These are phyloP conservation scores for Cyanoramphus novaezelandiae DNA, from an alignment of 2,113 vertebrate species.

Conservation along the genomic window DNA sequence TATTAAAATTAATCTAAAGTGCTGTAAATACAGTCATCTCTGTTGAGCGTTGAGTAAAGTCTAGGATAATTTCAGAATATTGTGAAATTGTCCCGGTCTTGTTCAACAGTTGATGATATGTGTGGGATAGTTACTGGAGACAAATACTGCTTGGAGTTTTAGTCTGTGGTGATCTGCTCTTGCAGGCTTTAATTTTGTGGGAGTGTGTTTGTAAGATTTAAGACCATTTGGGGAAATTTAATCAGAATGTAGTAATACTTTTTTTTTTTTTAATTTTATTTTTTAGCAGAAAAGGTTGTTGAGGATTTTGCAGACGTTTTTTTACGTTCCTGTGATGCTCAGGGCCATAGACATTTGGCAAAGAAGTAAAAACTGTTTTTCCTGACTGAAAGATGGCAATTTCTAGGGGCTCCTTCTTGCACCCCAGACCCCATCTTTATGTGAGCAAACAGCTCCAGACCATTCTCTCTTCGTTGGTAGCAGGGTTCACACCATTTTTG, in stretches of 20 bases:
- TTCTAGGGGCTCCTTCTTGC: background rate
- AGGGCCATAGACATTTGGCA: accelerated
- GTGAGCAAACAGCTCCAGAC: background rate
- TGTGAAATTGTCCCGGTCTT: background rate
- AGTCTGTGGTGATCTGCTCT: background rate
- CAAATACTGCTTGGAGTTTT: background rate
- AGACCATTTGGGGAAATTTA: background rate
- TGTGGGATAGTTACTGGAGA: background rate
- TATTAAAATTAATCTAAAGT: background rate
- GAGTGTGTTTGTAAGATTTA: background rate
- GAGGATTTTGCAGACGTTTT: background rate
- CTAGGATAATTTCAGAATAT: background rate
- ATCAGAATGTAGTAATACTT: accelerated
- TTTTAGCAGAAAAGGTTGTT: background rate
- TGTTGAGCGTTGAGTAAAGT: background rate
- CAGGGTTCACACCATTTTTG: background rate
- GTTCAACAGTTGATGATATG: background rate
- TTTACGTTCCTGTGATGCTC: accelerated
- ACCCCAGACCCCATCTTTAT: accelerated
- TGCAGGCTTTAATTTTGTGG: background rate
- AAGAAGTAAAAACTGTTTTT: background rate
- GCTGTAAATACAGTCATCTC: background rate
- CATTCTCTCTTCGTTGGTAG: accelerated
- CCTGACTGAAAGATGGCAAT: background rate
- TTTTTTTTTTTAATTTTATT: accelerated